Conservation (phyloP, 2,797 vertebrate genomes). For the Petrocephalus schoutedeni region DNA sequence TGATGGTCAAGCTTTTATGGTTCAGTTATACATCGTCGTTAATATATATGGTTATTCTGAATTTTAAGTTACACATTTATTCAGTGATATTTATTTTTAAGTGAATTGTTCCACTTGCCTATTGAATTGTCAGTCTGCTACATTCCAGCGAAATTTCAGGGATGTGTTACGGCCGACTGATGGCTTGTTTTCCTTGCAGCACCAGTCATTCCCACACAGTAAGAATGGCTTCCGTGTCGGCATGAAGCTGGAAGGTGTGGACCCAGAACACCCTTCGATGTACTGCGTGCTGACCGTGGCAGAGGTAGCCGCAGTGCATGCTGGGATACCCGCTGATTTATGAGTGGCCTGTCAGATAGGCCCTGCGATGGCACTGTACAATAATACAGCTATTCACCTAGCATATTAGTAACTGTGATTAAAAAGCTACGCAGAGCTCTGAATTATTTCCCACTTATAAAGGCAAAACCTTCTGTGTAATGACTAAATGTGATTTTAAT, state of each 20-base stretch:
- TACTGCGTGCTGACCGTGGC: slow-evolving; percentile 72
- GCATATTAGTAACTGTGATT: background rate
- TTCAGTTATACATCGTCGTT: background rate
- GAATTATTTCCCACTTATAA: background rate
- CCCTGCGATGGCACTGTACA: background rate
- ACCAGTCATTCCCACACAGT: slow-evolving; percentile 73
- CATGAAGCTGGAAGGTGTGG: slow-evolving; percentile 74
- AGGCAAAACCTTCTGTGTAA: background rate
- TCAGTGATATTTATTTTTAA: background rate
- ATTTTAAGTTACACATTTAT: background rate
- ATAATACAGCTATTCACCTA: background rate
- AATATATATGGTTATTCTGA: background rate
- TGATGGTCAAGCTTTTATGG: background rate
- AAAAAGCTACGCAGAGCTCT: background rate
- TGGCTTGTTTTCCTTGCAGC: slow-evolving; percentile 44
- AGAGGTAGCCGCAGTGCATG: slow-evolving; percentile 55
- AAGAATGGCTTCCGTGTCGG: slow-evolving; percentile 75
- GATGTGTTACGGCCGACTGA: background rate
- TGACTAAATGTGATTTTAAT: background rate
- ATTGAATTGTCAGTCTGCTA: background rate
- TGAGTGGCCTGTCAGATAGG: background rate
- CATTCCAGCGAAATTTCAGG: background rate
- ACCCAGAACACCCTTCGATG: slow-evolving; percentile 73
- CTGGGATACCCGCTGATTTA: background rate
- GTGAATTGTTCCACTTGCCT: background rate